Evolutionary conservation across 1,140 invertebrate genomes (phyloP), one percentile per base, ranked within the genome.

Genomic region (Cherax destructor): DNA sequence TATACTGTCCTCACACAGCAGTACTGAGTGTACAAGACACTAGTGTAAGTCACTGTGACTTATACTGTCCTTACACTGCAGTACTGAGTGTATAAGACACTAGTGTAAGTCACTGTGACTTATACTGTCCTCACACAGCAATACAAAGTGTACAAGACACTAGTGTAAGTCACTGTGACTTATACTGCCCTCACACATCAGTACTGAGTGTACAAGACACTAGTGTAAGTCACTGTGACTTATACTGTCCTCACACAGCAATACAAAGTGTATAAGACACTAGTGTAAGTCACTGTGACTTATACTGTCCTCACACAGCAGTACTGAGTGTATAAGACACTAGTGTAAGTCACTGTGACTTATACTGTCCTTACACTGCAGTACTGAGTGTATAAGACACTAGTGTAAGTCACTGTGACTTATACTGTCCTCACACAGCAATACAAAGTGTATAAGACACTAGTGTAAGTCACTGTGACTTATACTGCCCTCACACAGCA

Each of bases 31-130:
- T 16, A 59, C 56, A 65, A 65, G 18, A 65, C 24, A 7, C 30
- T 83, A 89, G 9, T 83, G 79, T 59, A 69, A 89, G 61, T 89
- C 87, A 10, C 30, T 41, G 30, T 41, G 30, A 41, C 30, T 41
- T 41, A 41, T 41, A 41, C 30, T 41, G 30, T 41, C 30, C 2
- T 41, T 2, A 41, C 2, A 41, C 2, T 1, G 30, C 2, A 2
- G 30, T 41, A 41, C 30, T 41, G 30, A 41, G 2, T 41, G 56
- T 16, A 59, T 3, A 65, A 65, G 18, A 65, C 24, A 7, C 30
- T 83, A 89, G 9, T 83, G 79, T 59, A 69, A 89, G 61, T 89
- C 87, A 10, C 30, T 41, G 30, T 41, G 30, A 41, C 30, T 41
- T 41, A 41, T 41, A 41, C 30, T 41, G 30, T 41, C 30, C 2